A percentile compares a stretch with the other conserved stretches of the same genome.
Evolutionary conservation across 2,797 vertebrate genomes (phyloP).

Genomic region (Sebastes cheni): DNA sequence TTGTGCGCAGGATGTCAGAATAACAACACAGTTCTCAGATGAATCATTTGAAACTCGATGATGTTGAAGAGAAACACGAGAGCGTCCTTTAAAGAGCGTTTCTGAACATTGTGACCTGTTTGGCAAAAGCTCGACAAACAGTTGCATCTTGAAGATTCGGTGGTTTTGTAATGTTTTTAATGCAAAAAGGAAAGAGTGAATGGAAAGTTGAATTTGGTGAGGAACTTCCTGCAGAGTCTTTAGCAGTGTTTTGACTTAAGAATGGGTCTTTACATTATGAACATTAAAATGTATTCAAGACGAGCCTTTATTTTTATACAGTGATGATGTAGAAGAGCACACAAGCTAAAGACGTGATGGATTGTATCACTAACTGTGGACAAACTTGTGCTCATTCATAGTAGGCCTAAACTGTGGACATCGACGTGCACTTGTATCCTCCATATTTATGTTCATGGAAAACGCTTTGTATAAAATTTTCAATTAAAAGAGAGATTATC

Average conservation of each 20-base stretch:
- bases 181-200: background rate
- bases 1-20: background rate
- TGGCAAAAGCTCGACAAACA: background rate
- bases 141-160: background rate
- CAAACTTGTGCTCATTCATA: constrained; percentile 25
- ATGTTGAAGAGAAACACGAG: background rate
- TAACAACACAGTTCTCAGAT: background rate
- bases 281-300: constrained; percentile 46
- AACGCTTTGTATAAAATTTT: constrained; percentile 78
- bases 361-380: constrained; percentile 43
- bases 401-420: constrained; percentile 39
- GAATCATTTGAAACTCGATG: background rate
- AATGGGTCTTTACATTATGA: constrained; percentile 42
- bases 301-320: constrained; percentile 75
- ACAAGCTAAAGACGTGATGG: constrained; percentile 8
- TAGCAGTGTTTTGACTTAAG: background rate
- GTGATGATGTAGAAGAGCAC: constrained; percentile 41
- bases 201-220: background rate
- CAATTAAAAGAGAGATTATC: constrained; percentile 70
- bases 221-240: background rate
- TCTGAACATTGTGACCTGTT: background rate
- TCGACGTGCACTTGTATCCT: constrained; percentile 48
- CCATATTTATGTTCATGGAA: constrained; percentile 69
- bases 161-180: background rate
- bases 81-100: background rate